A percentile compares a stretch with the other conserved stretches of the same genome.
Evolutionary conservation across 2,797 vertebrate genomes (phyloP).

Genomic region (Notolepis coatsorum): DNA sequence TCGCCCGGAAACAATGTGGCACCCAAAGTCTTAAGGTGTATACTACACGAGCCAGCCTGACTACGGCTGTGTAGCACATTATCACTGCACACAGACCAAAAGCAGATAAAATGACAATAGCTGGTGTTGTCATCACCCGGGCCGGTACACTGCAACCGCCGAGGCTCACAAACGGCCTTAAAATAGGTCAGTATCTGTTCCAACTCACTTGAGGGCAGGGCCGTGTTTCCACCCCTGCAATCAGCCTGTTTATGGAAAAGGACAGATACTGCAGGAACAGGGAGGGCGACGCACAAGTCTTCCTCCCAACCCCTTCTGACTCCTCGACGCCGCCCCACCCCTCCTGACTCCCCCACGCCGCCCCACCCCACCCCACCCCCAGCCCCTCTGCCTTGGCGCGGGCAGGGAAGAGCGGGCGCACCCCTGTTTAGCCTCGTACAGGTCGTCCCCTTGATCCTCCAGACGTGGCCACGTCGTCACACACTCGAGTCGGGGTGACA

Average conservation of each 20-base stretch:
- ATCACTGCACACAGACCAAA: slow-evolving; percentile 61
- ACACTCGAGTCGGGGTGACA: slow-evolving; percentile 40
- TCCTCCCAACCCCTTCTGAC: slow-evolving; percentile 73
- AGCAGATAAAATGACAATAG: slow-evolving; percentile 65
- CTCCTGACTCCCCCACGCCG: neutral
- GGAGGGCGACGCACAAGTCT: slow-evolving; percentile 77
- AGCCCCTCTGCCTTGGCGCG: neutral
- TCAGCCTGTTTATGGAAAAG: slow-evolving; percentile 85
- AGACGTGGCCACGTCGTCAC: slow-evolving; percentile 58
- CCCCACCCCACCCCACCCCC: neutral
- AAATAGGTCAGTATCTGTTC: slow-evolving; percentile 79
- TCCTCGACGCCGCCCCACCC: slow-evolving; percentile 12
- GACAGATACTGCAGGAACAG: no score
- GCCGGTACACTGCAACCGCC: slow-evolving; percentile 62
- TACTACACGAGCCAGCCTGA: slow-evolving; percentile 61
- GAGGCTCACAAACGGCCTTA: slow-evolving; percentile 77
- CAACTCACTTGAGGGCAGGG: slow-evolving; percentile 64
- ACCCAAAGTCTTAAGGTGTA: slow-evolving; percentile 60
- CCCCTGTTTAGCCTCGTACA: slow-evolving; percentile 74
- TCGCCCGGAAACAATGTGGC: no score
- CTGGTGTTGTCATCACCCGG: slow-evolving; percentile 60
- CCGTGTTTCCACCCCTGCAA: slow-evolving; percentile 79
- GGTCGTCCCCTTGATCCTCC: slow-evolving; percentile 63
- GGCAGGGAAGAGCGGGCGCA: slow-evolving; percentile 63
- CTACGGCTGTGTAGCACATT: slow-evolving; percentile 54